These are phyloP conservation scores for Drosophila recens DNA, from an alignment of 2,888 invertebrate species.

Conservation along the genomic window DNA sequence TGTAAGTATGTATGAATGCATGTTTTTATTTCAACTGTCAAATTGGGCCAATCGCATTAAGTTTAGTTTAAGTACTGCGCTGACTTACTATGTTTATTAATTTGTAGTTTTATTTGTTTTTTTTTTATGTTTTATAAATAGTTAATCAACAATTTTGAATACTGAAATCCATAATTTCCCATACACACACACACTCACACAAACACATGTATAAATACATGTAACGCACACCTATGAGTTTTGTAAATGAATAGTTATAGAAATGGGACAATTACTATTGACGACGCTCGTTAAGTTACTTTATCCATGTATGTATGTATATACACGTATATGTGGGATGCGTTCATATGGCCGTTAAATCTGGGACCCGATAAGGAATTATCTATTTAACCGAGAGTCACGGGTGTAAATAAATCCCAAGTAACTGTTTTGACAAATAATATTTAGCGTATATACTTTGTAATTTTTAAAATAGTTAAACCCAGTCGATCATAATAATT, in stretches of 20 bases:
- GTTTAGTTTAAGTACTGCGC: background rate
- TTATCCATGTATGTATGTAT: no score
- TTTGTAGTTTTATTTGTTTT: background rate
- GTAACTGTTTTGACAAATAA: background rate
- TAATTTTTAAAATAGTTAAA: background rate
- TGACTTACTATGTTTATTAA: background rate
- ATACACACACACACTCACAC: background rate
- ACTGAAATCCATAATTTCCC: background rate
- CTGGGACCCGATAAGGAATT: background rate
- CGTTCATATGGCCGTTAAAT: no score
- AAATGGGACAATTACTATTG: background rate
- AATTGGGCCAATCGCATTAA: constrained; percentile 1
- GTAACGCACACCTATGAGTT: background rate
- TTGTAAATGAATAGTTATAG: background rate
- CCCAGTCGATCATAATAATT: background rate
- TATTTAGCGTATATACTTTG: no score
- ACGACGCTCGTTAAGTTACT: background rate
- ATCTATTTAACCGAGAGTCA: background rate
- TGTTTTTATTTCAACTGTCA: background rate
- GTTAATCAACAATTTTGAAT: background rate
- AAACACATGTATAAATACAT: constrained; percentile 4
- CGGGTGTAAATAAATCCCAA: background rate
- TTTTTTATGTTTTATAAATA: background rate
- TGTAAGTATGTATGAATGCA: background rate
- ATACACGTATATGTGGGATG: background rate